Evolutionary conservation across 2,888 invertebrate species (phyloP).

Genomic region (Zele albiditarsus): DNA sequence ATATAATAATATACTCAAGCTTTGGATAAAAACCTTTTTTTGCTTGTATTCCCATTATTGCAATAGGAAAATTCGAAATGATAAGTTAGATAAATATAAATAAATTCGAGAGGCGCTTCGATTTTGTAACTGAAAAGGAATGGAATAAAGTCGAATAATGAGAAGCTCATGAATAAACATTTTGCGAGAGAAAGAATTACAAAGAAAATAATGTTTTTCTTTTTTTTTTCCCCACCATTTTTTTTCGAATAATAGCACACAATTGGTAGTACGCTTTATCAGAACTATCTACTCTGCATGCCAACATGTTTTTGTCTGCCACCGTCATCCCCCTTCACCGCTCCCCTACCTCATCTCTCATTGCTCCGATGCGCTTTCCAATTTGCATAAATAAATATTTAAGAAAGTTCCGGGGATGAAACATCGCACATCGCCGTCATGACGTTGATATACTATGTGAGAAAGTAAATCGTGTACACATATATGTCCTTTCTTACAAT

Average conservation of each 20-base stretch:
- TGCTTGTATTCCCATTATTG: too few species aligned
- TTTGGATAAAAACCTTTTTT: too few species aligned
- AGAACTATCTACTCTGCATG: constrained; percentile 7
- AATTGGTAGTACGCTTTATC: not conserved
- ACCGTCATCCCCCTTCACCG: not conserved
- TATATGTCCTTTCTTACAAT: not conserved
- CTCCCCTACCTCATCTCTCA: constrained; percentile 3
- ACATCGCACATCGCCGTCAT: constrained; percentile 45
- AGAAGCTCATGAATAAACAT: too few species aligned
- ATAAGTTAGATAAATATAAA: not conserved
- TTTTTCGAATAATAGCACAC: not conserved
- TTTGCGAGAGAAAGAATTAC: constrained; percentile 2
- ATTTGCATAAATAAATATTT: constrained; percentile 55
- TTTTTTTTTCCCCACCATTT: not conserved
- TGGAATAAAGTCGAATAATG: not conserved
- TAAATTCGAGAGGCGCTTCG: not conserved
- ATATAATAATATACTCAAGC: not conserved
- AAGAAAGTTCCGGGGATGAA: constrained; percentile 47
- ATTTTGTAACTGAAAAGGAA: not conserved
- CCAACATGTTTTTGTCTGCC: constrained; percentile 1
- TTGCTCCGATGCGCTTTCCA: constrained; percentile 45
- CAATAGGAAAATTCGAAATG: too few species aligned
- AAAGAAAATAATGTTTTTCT: not conserved
- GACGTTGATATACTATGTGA: constrained; percentile 7
- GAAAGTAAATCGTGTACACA: constrained; percentile 26